Evolutionary conservation across 2,888 invertebrate genomes (phyloP), one percentile per base, ranked within the genome.

Genomic region (Lasius fuliginosus): DNA sequence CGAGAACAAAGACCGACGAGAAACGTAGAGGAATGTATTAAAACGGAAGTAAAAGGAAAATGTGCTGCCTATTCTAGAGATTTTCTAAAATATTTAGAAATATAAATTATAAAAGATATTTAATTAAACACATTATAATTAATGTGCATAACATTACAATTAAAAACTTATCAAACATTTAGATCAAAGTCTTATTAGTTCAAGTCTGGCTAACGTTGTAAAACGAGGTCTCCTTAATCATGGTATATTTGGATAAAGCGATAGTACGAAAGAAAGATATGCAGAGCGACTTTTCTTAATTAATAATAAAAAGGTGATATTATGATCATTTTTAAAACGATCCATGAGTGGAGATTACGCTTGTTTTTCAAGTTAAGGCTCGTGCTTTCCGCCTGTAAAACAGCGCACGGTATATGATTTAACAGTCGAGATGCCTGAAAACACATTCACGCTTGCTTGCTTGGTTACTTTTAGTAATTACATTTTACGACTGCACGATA

Each of bases 371-470:
- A 67, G 33, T 79, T 56, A 46, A 73, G 12, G 5, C n/a, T 8
- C 73, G 73, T 83, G 64, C 64, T 71, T 82, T 74, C 64, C 67
- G 74, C 74, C 65, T 30, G 85, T 60, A 69, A 76, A 84, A 74
- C 60, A 33, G 9, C 60, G 62, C 33, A 73, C 60, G 33, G 18
- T n/a, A 12, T 46, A 64, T 58, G 62, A 85, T 87, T 87, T 87
- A 85, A 85, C 69, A 67, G 46, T 68, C 76, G 53, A 69, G 30
- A 65, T 82, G 77, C 82, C 86, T 82, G 87, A 83, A 86, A 86
- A 88, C 69, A 87, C 82, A 83, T 83, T 40, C 67, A 46, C 58
- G 67, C 5, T n/a, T 40, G 71, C 23, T 23, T 68, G 82, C 30
- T 68, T 49, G 42, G 74, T 79, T 56, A 23, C 64, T 79, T 58